phyloP scores from a whole-genome alignment of 2,888 invertebrate species.

The Euproctis similis region DNA sequence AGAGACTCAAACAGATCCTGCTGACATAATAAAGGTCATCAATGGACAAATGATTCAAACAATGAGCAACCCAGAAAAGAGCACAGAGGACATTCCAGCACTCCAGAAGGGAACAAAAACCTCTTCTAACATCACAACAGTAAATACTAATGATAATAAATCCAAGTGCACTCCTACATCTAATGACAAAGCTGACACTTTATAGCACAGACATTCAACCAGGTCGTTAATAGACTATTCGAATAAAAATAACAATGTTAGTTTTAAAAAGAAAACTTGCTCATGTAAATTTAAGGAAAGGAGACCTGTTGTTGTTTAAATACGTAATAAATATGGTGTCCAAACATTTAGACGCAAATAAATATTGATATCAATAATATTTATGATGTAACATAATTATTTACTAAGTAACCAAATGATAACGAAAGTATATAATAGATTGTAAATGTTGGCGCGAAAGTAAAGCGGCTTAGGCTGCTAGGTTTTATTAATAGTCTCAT shows the following conservation, averaged over 20 bases:
- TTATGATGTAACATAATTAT: slow-evolving; percentile 17
- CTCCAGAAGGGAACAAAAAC: slow-evolving; percentile 23
- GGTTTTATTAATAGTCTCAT: too few relatives aligned
- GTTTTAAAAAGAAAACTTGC: slow-evolving; percentile 56
- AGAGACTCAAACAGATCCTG: slow-evolving; percentile 57
- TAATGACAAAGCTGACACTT: slow-evolving; percentile 45
- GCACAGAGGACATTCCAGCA: slow-evolving; percentile 23
- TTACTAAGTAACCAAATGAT: neutral
- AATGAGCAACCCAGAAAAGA: slow-evolving; percentile 22
- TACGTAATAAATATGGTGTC: slow-evolving; percentile 7
- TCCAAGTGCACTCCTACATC: slow-evolving; percentile 13
- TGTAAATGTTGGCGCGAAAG: too few relatives aligned
- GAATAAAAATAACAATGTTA: slow-evolving; percentile 37
- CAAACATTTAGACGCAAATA: slow-evolving; percentile 9
- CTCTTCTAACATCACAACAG: slow-evolving; percentile 29
- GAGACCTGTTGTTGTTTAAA: slow-evolving; percentile 57
- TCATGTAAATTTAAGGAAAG: slow-evolving; percentile 59
- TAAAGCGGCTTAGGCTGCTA: too few relatives aligned
- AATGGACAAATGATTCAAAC: slow-evolving; percentile 47
- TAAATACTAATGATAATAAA: slow-evolving; percentile 14
- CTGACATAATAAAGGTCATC: slow-evolving; percentile 48
- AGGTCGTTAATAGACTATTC: slow-evolving; percentile 48
- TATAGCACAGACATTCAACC: slow-evolving; percentile 64
- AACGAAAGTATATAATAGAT: too few relatives aligned
- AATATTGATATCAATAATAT: neutral